phyloP scores from a whole-genome alignment of 2,888 invertebrate genomes.

The Pterostichus niger region DNA sequence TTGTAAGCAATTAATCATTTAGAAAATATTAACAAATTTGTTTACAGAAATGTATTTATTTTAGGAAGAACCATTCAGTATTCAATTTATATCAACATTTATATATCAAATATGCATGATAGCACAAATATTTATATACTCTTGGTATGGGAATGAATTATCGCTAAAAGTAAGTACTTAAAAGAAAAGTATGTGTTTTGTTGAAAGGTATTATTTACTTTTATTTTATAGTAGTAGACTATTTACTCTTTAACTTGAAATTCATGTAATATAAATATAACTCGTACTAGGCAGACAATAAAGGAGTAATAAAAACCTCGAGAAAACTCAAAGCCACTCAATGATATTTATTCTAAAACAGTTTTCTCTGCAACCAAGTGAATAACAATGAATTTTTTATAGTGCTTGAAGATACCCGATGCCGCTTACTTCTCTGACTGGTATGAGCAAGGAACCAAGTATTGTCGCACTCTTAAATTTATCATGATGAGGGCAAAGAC shows the following conservation, averaged over 20 bases:
- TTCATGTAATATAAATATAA: neutral
- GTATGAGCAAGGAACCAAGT: constrained; percentile 49
- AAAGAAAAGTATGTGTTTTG: too few relatives aligned
- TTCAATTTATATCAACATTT: constrained; percentile 77
- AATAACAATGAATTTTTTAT: constrained; percentile 59
- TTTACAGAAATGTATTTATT: constrained; percentile 17
- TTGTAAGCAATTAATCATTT: constrained; percentile 46
- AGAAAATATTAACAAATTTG: neutral
- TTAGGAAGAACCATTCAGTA: constrained; percentile 50
- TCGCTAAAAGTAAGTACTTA: constrained; percentile 77
- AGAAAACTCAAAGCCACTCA: constrained; percentile 24
- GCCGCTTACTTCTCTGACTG: constrained; percentile 64
- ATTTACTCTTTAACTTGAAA: neutral
- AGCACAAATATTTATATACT: constrained; percentile 79
- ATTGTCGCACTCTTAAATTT: constrained; percentile 42
- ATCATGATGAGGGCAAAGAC: constrained; percentile 54
- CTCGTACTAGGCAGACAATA: constrained; percentile 5
- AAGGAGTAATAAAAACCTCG: constrained; percentile 19
- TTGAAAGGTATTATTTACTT: too few relatives aligned
- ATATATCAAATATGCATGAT: constrained; percentile 80
- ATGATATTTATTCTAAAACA: constrained; percentile 48
- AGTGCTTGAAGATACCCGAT: constrained; percentile 48
- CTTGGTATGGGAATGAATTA: constrained; percentile 81
- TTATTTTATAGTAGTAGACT: neutral
- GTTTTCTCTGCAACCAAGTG: constrained; percentile 22